Percentiles rank a stretch among this genome's conserved stretches.
Evolutionary conservation across 2,113 vertebrate genomes (phyloP).

Genomic region (Myiozetetes cayanensis): DNA sequence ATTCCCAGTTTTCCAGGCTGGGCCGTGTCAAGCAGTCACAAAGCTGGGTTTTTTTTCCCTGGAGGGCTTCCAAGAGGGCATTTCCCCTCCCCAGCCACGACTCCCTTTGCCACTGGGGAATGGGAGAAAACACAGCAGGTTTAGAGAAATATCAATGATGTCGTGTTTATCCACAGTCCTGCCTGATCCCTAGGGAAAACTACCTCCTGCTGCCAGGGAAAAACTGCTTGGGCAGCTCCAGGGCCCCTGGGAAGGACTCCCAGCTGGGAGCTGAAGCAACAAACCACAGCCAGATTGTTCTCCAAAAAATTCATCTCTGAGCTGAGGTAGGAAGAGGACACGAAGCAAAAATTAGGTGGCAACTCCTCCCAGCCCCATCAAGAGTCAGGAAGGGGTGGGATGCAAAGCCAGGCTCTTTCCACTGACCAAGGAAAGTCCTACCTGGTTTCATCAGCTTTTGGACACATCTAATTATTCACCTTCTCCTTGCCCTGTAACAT

Average conservation of each 20-base stretch:
- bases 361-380: not conserved
- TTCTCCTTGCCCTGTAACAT: not conserved
- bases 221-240: not conserved
- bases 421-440: not conserved
- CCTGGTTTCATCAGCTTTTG: not conserved
- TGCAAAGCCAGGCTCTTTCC: not conserved
- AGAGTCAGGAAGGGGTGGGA: accelerated
- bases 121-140: not conserved
- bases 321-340: not conserved
- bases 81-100: not conserved
- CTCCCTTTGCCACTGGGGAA: not conserved
- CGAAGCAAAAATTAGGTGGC: not conserved
- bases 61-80: not conserved
- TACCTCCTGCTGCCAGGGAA: not conserved
- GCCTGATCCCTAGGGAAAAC: not conserved
- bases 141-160: not conserved
- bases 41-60: not conserved
- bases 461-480: not conserved
- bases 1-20: not conserved
- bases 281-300: not conserved
- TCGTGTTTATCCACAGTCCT: not conserved
- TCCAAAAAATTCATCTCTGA: not conserved
- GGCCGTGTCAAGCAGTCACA: accelerated
- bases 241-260: not conserved
- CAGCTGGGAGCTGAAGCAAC: not conserved